phyloP scores from a whole-genome alignment of 2,113 vertebrate genomes.

The cattle (Bos taurus) region ARS-UCD2.0 NC_037336.1:37608001-37608500 shows the following conservation, averaged over 20 bases:
- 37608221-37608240: neutral
- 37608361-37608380: neutral
- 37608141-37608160: neutral
- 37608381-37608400: neutral
- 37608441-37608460: neutral
- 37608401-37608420: neutral
- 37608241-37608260: neutral
- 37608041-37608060: neutral
- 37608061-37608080: neutral
- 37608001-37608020: neutral
- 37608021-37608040: fast-evolving
- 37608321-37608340: neutral
- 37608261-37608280: neutral
- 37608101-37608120: neutral
- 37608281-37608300: neutral
- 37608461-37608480: neutral
- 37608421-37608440: neutral
- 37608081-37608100: neutral
- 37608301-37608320: neutral
- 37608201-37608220: neutral
- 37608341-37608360: neutral
- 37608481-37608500: neutral
- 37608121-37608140: neutral
- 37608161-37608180: neutral
- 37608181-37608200: neutral